Percentiles rank a stretch among this genome's conserved stretches.
These are phyloP conservation scores for Ochropleura plecta DNA, from an alignment of 2,888 invertebrate species.

Conservation along the genomic window DNA sequence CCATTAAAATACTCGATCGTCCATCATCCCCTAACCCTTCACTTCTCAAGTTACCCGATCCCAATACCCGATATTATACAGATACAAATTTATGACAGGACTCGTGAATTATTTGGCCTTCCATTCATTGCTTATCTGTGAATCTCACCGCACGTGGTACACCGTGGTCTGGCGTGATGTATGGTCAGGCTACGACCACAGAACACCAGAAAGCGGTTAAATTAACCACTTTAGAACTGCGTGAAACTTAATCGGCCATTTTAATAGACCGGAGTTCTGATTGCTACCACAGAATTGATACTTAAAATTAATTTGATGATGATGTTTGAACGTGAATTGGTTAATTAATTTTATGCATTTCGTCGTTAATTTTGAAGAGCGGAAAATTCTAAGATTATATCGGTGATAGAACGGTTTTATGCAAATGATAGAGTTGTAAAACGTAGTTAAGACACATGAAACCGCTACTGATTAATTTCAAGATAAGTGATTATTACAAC, in stretches of 20 bases:
- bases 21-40: constrained; percentile 62
- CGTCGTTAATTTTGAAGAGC: constrained; percentile 48
- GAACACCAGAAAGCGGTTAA: constrained; percentile 55
- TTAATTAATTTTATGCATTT: constrained; percentile 60
- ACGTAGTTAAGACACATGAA: constrained; percentile 2
- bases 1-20: constrained; percentile 56
- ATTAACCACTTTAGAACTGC: constrained; percentile 47
- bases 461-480: constrained; percentile 15
- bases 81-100: constrained; percentile 83
- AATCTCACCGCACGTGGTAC: constrained; percentile 78
- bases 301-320: constrained; percentile 61
- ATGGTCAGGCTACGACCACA: constrained; percentile 51
- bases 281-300: constrained; percentile 63
- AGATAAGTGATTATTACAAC: constrained; percentile 5
- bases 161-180: constrained; percentile 66
- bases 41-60: constrained; percentile 81
- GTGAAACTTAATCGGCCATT: constrained; percentile 59
- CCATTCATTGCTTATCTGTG: constrained; percentile 76
- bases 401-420: constrained; percentile 20
- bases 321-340: constrained; percentile 47
- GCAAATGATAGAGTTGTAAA: constrained; percentile 41
- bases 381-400: constrained; percentile 38
- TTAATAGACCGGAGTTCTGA: constrained; percentile 49
- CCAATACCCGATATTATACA: constrained; percentile 81
- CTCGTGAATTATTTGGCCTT: constrained; percentile 68